Evolutionary conservation across 2,888 invertebrate genomes (phyloP).

Genomic region (Drosophila tripunctata): DNA sequence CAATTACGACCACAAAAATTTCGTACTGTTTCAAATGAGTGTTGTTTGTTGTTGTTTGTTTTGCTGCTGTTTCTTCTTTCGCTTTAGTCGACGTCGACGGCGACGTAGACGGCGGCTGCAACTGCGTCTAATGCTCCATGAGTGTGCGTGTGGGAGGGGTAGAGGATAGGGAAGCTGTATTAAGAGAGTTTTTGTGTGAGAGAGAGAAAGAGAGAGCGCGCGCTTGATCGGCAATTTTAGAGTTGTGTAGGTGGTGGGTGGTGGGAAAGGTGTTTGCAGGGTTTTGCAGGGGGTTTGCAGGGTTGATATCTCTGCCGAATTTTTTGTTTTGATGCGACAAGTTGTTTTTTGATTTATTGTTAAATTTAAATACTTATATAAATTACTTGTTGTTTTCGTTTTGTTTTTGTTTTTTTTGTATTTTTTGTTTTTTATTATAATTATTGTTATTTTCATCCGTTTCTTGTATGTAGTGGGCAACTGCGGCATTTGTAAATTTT

Average conservation of each 20-base stretch:
- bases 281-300: slow-evolving; percentile 16
- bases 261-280: too few relatives aligned
- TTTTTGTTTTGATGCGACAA: slow-evolving; percentile 68
- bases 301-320: slow-evolving; percentile 31
- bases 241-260: too few relatives aligned
- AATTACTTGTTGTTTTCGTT: too few relatives aligned
- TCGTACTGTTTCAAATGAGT: slow-evolving; percentile 65
- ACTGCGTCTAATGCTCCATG: slow-evolving; percentile 23
- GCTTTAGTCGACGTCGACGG: slow-evolving; percentile 23
- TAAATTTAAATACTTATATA: slow-evolving; percentile 78
- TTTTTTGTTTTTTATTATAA: slow-evolving; percentile 74
- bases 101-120: slow-evolving; percentile 20
- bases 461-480: slow-evolving; percentile 72
- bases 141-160: slow-evolving; percentile 15
- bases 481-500: slow-evolving; percentile 81
- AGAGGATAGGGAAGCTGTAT: not conserved
- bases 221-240: too few relatives aligned
- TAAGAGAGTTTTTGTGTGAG: slow-evolving; percentile 14
- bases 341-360: slow-evolving; percentile 79
- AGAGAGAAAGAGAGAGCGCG: slow-evolving; percentile 21
- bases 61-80: slow-evolving; percentile 24
- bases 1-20: slow-evolving; percentile 75
- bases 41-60: slow-evolving; percentile 37
- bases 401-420: too few relatives aligned
- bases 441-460: slow-evolving; percentile 71